These are phyloP conservation scores for Thamnophis elegans DNA, from an alignment of 2,797 vertebrate genomes.

Conservation along the genomic window DNA sequence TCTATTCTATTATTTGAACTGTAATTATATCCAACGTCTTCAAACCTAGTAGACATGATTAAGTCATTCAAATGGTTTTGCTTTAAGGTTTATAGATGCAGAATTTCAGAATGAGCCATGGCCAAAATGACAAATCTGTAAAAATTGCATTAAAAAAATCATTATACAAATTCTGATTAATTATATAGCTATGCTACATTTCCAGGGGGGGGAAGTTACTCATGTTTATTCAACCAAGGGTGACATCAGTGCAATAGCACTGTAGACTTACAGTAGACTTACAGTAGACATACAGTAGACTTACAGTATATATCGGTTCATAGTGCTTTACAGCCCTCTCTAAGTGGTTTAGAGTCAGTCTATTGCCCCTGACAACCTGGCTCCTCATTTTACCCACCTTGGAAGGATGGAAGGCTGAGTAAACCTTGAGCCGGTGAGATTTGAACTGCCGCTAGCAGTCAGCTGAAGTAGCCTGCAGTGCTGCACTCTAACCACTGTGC, in stretches of 20 bases:
- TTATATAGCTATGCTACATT: constrained; percentile 32
- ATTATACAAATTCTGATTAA: background rate
- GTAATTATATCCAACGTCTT: constrained; percentile 54
- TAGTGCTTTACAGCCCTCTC: too few species aligned
- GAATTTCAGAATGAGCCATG: background rate
- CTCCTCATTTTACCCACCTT: too few species aligned
- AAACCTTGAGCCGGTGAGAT: too few species aligned
- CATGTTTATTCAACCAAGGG: constrained; percentile 20
- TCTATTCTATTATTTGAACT: constrained; percentile 4
- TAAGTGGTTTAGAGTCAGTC: too few species aligned
- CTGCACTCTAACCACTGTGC: too few species aligned
- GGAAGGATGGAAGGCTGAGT: too few species aligned
- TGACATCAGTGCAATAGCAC: constrained; percentile 58
- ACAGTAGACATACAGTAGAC: too few species aligned
- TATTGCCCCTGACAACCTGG: too few species aligned
- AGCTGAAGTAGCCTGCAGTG: too few species aligned
- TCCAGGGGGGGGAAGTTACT: constrained; percentile 34
- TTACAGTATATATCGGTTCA: too few species aligned
- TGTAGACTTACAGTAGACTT: too few species aligned
- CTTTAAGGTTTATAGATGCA: background rate
- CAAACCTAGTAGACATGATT: constrained; percentile 4
- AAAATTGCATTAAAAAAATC: constrained; percentile 11
- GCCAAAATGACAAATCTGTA: constrained; percentile 24
- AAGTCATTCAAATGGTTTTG: background rate
- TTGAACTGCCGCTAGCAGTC: too few species aligned